phyloP scores from a whole-genome alignment of 2,888 invertebrate genomes.

The Drosophila limbata region DNA sequence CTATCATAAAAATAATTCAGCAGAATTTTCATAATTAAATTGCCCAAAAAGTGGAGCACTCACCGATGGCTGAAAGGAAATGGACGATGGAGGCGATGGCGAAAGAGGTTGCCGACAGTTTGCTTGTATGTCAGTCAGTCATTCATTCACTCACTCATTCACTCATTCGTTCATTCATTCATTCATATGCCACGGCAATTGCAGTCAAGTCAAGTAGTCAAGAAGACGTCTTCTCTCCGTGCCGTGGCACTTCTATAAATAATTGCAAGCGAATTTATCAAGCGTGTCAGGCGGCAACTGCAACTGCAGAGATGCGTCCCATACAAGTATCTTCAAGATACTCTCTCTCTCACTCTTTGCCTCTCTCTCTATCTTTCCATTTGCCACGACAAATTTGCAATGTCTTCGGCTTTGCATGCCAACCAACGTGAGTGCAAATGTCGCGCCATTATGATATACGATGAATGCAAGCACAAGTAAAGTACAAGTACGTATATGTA shows the following conservation, averaged over 20 bases:
- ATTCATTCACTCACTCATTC: constrained; percentile 62
- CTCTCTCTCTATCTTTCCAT: not conserved
- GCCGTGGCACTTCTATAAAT: constrained; percentile 75
- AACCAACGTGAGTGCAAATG: constrained; percentile 76
- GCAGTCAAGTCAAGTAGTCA: constrained; percentile 70
- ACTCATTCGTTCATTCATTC: constrained; percentile 33
- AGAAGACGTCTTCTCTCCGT: constrained; percentile 52
- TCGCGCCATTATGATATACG: constrained; percentile 70
- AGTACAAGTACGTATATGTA: no score
- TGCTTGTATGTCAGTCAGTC: constrained; percentile 22
- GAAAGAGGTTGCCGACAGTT: constrained; percentile 4
- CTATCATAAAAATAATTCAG: constrained; percentile 48
- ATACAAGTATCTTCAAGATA: constrained; percentile 54
- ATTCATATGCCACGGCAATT: constrained; percentile 38
- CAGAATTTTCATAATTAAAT: constrained; percentile 74
- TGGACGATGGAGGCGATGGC: not conserved
- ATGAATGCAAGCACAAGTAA: constrained; percentile 45
- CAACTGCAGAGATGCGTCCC: constrained; percentile 19
- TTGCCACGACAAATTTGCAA: constrained; percentile 72
- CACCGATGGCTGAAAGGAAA: constrained; percentile 16
- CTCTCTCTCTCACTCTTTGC: not conserved
- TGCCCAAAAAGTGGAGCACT: constrained; percentile 73
- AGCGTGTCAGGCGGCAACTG: constrained; percentile 61
- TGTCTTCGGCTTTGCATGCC: constrained; percentile 61
- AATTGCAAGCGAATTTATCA: constrained; percentile 79